Base-by-base conservation (phyloP, 2,888 invertebrate genomes). In the Galerucella calmariensis region DNA sequence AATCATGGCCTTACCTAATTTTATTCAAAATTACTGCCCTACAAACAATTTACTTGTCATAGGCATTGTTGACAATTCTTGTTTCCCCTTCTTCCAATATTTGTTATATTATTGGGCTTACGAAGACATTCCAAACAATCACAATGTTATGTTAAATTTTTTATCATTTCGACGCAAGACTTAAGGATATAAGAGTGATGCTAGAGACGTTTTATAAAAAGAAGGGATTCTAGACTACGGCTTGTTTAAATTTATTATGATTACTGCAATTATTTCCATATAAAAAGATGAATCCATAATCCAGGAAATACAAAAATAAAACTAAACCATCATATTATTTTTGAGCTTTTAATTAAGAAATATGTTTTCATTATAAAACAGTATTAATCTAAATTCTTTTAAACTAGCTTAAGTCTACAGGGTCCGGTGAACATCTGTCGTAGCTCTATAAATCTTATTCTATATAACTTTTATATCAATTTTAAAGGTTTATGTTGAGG, bases 71-170 rank as follows among this genome's bases (percentile, higher is more conserved):
- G 20, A 56, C 56, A 16, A 56, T 53, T 53, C 16, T 53, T n/a
- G 2, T 3, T 2, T 56, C 10, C 10, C 20, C 16, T 9, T 16
- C 16, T 56, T 56, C 10, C 56, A 56, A 11, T 56, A 16, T 62
- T 62, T 14, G 62, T 62, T 62, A 14, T 62, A 41, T 62, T 62
- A n/a, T 41, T 62, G 9, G 16, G 62, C n/a, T 41, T 41, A 14
- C 12, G 41, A 62, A 14, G 8, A 62, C 62, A 62, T 62, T 62
- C 62, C 62, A 62, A 61, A 61, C 61, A 14, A 41, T 62, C 8
- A 62, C 35, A 14, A 62, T 14, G 16, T 62, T n/a, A 14, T 62
- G 16, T 3, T 62, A 35, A 41, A 14, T 16, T 41, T 41, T 62
- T 62, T 62, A 62, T 62, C 27, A 35, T 61, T 61, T 61, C 10